Percentiles rank a stretch among this genome's conserved stretches.
phyloP scores from a whole-genome alignment of 2,113 vertebrate genomes.

The Orthochromis indermauri region DNA sequence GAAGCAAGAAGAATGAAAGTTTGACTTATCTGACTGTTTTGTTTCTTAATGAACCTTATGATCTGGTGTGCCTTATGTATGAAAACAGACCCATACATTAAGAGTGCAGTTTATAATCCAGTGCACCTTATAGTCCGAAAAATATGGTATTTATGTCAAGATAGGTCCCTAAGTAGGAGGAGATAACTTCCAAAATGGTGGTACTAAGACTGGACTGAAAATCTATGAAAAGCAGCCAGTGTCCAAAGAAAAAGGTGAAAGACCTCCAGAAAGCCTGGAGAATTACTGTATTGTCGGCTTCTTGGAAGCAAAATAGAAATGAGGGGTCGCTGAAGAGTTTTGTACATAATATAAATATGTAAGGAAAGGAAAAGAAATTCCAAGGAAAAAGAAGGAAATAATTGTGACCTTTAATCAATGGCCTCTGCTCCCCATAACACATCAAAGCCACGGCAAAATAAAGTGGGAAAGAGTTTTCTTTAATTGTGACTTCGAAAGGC shows the following conservation, averaged over 20 bases:
- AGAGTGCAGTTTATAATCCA: not conserved
- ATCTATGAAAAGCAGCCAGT: not conserved
- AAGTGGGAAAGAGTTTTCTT: not conserved
- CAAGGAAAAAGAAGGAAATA: not conserved
- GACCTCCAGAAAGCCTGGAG: not conserved
- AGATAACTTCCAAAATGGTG: not conserved
- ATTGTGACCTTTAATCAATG: not conserved
- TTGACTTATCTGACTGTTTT: not conserved
- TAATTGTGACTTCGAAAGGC: constrained; percentile 28
- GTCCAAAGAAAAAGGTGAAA: not conserved
- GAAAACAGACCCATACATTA: not conserved
- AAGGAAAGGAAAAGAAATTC: not conserved
- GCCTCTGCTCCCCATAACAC: not conserved
- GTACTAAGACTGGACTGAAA: not conserved
- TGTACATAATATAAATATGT: not conserved
- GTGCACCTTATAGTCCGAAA: not conserved
- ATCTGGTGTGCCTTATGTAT: not conserved
- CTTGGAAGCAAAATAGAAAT: not conserved
- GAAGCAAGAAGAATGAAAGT: not conserved
- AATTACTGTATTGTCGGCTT: not conserved
- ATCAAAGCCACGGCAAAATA: not conserved
- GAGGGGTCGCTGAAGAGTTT: not conserved
- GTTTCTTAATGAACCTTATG: not conserved
- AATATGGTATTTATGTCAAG: not conserved
- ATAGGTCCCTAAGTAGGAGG: not conserved